Evolutionary conservation across 2,797 vertebrate genomes (phyloP).

Genomic region (Ctenosaura bakeri): DNA sequence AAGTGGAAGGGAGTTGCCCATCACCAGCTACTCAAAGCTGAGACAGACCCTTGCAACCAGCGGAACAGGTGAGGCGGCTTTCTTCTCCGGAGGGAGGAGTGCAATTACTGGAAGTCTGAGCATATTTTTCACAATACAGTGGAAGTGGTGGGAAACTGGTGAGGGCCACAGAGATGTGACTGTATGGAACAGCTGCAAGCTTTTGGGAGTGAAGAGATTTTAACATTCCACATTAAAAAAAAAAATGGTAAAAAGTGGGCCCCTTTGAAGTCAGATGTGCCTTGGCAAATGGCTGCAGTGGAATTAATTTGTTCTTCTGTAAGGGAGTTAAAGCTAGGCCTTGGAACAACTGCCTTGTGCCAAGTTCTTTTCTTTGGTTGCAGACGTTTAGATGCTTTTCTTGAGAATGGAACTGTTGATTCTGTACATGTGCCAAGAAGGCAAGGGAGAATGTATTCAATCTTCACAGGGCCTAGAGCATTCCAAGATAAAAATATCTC

Average conservation of each 20-base stretch:
- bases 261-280: neutral
- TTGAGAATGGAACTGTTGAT: conserved; percentile 31
- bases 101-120: neutral
- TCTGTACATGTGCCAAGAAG: conserved; percentile 23
- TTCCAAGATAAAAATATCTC: conserved; percentile 45
- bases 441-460: conserved; percentile 20
- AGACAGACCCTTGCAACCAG: neutral
- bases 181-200: neutral
- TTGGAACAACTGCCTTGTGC: neutral
- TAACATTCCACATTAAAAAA: neutral
- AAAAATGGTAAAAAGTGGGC: neutral
- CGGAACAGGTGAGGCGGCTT: neutral
- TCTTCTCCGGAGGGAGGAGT: neutral
- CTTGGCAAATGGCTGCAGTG: conserved; percentile 23
- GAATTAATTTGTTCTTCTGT: conserved; percentile 17
- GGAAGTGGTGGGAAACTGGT: neutral
- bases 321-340: neutral
- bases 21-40: neutral
- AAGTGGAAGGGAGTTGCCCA: neutral
- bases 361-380: neutral
- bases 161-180: neutral
- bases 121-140: neutral
- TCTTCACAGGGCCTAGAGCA: conserved; percentile 20
- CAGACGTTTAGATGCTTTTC: neutral
- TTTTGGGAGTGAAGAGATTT: neutral